phyloP scores from a whole-genome alignment of 2,113 vertebrate species.

The Diphyllodes magnificus region DNA sequence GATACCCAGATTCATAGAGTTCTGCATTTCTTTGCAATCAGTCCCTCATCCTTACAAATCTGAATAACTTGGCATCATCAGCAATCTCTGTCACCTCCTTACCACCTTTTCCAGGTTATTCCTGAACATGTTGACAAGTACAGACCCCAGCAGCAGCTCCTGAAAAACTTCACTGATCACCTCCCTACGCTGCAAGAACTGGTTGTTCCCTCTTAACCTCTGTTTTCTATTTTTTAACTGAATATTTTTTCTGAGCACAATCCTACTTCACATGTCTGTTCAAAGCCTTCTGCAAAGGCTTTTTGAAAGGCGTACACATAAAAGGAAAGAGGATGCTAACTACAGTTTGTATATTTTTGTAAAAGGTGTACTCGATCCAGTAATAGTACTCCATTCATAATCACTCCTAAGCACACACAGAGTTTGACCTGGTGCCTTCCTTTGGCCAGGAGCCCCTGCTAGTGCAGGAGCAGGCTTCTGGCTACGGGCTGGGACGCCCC shows the following conservation, averaged over 20 bases:
- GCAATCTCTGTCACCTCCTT: background rate
- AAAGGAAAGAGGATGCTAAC: conserved; percentile 57
- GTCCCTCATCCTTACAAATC: background rate
- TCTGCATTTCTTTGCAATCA: background rate
- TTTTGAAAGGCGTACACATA: conserved; percentile 8
- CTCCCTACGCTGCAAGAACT: background rate
- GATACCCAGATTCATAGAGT: background rate
- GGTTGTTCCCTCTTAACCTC: conserved; percentile 13
- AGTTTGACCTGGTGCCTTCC: conserved; percentile 30
- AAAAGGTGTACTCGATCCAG: conserved; percentile 44
- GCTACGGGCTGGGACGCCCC: background rate
- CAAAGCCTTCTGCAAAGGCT: conserved; percentile 53
- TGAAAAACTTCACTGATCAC: background rate
- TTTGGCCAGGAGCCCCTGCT: conserved; percentile 12
- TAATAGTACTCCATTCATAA: conserved; percentile 49
- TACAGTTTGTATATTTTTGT: conserved; percentile 60
- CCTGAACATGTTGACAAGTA: conserved; percentile 44
- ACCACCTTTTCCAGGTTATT: conserved; percentile 29
- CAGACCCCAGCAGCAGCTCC: background rate
- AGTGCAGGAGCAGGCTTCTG: background rate
- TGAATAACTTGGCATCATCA: background rate
- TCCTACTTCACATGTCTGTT: conserved; percentile 1
- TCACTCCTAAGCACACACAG: background rate
- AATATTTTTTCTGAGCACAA: background rate
- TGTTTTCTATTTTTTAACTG: conserved; percentile 9